phyloP scores from a whole-genome alignment of 2,113 vertebrate species.

The Cryptoleucopteryx plumbea region DNA sequence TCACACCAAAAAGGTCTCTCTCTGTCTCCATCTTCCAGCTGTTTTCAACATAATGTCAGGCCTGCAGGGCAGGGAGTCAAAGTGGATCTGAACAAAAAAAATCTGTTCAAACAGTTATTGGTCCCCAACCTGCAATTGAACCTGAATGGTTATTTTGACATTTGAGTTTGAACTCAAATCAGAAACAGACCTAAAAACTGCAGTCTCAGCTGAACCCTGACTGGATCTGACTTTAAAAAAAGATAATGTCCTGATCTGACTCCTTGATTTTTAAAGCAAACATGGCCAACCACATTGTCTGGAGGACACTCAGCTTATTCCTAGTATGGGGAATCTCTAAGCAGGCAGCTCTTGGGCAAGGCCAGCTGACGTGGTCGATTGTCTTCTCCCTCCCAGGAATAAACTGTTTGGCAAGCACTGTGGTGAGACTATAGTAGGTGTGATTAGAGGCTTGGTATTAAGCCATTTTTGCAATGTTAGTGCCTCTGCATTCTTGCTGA shows the following conservation, averaged over 20 bases:
- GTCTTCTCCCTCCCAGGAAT: background rate
- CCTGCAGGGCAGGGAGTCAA: background rate
- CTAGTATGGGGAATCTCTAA: background rate
- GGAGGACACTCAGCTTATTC: background rate
- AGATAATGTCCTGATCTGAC: background rate
- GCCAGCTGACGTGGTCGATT: background rate
- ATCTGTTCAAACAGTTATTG: background rate
- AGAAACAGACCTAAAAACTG: background rate
- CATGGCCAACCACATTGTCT: background rate
- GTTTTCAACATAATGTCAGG: constrained; percentile 12
- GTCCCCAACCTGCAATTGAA: background rate
- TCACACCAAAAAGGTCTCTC: background rate
- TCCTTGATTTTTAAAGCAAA: constrained; percentile 6
- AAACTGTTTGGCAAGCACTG: background rate
- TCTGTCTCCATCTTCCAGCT: background rate
- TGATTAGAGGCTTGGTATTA: background rate
- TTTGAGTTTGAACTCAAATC: background rate
- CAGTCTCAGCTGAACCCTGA: background rate
- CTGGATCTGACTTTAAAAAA: background rate
- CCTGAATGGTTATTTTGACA: background rate
- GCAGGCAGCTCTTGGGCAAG: background rate
- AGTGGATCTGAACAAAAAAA: constrained; percentile 9
- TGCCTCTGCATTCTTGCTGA: constrained; percentile 18
- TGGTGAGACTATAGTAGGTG: background rate
- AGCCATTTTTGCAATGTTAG: background rate